phyloP scores from a whole-genome alignment of 2,797 vertebrate species.

The Aeoliscus strigatus region DNA sequence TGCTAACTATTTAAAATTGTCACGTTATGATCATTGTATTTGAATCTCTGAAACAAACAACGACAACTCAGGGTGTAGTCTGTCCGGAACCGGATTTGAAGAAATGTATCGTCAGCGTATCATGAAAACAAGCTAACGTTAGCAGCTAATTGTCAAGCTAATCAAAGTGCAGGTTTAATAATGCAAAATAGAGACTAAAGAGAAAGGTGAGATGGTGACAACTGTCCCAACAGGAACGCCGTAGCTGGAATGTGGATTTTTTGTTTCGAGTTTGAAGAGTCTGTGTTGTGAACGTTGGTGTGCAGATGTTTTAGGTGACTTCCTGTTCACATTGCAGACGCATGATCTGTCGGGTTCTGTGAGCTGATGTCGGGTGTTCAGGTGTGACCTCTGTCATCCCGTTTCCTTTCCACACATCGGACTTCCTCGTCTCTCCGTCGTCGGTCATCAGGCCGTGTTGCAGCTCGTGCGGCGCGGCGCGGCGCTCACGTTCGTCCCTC shows the following conservation, averaged over 20 bases:
- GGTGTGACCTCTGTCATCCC: conserved; percentile 9
- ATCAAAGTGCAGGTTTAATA: no score
- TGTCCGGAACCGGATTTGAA: no score
- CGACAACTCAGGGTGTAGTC: no score
- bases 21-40: no score
- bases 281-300: conserved; percentile 16
- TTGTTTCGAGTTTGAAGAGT: conserved; percentile 21
- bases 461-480: conserved; percentile 24
- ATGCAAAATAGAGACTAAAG: no score
- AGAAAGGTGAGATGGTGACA: no score
- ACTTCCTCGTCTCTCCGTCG: conserved; percentile 17
- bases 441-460: conserved; percentile 11
- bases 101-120: no score
- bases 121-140: no score
- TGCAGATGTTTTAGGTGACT: conserved; percentile 22
- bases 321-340: conserved; percentile 25
- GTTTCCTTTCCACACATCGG: background rate
- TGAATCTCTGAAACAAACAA: no score
- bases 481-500: conserved; percentile 11
- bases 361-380: conserved; percentile 21
- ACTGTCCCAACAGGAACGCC: no score
- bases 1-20: no score
- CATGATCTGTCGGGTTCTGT: conserved; percentile 30
- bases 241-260: conserved; percentile 33
- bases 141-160: no score